Base-by-base conservation (phyloP, 2,113 vertebrate genomes). In the Eptesicus fuscus region DNA sequence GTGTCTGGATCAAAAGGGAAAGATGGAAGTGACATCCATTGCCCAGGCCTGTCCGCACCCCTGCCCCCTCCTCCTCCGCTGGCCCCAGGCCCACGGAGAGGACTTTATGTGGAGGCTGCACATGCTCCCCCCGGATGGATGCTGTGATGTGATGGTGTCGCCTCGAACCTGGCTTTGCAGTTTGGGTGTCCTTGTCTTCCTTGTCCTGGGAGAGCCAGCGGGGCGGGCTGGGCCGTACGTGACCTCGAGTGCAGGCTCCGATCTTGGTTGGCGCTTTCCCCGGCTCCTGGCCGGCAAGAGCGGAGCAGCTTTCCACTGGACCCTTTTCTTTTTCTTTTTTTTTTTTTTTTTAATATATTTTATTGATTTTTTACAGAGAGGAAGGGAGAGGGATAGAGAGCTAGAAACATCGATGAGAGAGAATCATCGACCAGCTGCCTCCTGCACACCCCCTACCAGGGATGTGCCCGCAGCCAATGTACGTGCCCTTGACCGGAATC, bases 21-120 rank as follows among this genome's bases (percentile, higher is more conserved):
- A 25, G 65, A 0, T 13, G 35, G 85, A 89, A 37, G 9, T 32
- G 16, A 30, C 2, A 18, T 44, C 35, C 40, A 11, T 35, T 18
- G 37, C 28, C n/a, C 47, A 12, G 85, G 20, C 30, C 28, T 25
- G 22, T 59, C 2, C 47, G 6, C 4, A 37, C 49, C 37, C 56
- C 56, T n/a, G 51, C 53, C 40, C 9, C 67, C 22, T 42, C 35
- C 56, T 88, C 40, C 71, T 20, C 35, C 18, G 1, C 17, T 28
- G 61, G 25, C 61, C 28, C 61, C 25, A 3, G 22, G 70, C n/a
- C 32, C 16, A 10, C 32, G 56, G 42, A 44, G 37, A 13, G 56
- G 13, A 25, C 35, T 28, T 23, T 7, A 11, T 0, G 4, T 1
- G 8, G 7, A 12, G 32, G 49, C 28, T 16, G 16, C 10, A 5